A percentile compares a stretch with the other conserved stretches of the same genome.
phyloP scores from a whole-genome alignment of 2,797 vertebrate genomes.

The Enoplosus armatus region DNA sequence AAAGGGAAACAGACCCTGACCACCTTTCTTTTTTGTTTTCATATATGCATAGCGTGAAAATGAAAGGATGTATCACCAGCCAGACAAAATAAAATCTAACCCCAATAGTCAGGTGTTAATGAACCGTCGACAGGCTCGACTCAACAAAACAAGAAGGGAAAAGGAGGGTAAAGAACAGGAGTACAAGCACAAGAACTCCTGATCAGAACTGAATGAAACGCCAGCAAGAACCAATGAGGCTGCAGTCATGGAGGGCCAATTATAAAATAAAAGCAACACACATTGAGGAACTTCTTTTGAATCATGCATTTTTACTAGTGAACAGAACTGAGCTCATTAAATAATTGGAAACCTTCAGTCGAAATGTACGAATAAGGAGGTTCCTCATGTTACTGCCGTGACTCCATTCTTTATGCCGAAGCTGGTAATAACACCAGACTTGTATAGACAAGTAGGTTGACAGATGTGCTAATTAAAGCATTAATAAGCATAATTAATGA shows the following conservation, averaged over 20 bases:
- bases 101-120: background rate
- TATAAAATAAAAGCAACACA: no score
- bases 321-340: no score
- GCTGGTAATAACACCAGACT: background rate
- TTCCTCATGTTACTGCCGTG: background rate
- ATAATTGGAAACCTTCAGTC: no score
- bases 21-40: background rate
- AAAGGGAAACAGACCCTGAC: no score
- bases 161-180: background rate
- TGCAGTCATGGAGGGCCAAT: no score
- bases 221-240: background rate
- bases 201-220: background rate
- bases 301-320: no score
- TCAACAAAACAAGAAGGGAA: background rate
- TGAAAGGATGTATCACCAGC: background rate
- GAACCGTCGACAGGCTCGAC: background rate
- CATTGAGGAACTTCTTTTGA: background rate
- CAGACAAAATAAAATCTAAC: no score
- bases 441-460: background rate
- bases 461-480: background rate
- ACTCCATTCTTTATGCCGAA: background rate
- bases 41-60: background rate
- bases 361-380: no score
- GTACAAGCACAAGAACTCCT: no score
- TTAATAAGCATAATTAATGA: background rate